Evolutionary conservation across 2,113 vertebrate genomes (phyloP), one percentile per base, ranked within the genome.

Genomic region (Pavo muticus): DNA sequence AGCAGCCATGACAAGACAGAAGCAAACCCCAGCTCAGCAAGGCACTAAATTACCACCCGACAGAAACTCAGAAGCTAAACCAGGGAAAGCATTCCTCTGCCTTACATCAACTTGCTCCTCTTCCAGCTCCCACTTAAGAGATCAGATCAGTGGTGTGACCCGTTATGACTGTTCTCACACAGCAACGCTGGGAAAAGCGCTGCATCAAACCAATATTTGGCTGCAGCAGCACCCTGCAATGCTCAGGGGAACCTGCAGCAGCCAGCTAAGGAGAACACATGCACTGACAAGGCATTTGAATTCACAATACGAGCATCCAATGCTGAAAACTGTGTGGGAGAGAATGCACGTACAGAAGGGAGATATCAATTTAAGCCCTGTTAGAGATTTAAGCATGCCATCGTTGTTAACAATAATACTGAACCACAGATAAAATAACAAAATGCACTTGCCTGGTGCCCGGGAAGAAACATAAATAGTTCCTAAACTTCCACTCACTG

Each of bases 251-350:
- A 54, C 6, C 37, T 54, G 54, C 37, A 63, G 72, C 75, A 88
- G 54, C 24, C 63, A 83, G 20, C 40, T 17, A 67, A 59, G 71
- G n/a, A 90, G 90, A 88, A 73, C 64, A 79, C 63, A 87, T 9
- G 18, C 76, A 73, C 73, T 86, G 79, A 91, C 87, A 86, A 65
- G 71, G 52, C 42, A 50, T 80, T 88, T 67, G 63, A 84, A 86
- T 80, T 88, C 25, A 63, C 4, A 0, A 42, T 35, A 56, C 6
- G 12, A 14, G 52, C 27, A 91, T 82, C 57, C 9, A 42, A 86
- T 80, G 37, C 79, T 60, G 72, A 90, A 95, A 90, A 94, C 27
- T 45, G 25, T 73, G 75, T 67, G 72, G 71, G 61, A 79, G 56
- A 12, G 42, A 15, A 63, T 54, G 88, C 50, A 71, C 5, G 35